A percentile compares a stretch with the other conserved stretches of the same genome.
Conservation (phyloP, 2,888 invertebrate species). For the Hirtodrosophila duncani region DNA sequence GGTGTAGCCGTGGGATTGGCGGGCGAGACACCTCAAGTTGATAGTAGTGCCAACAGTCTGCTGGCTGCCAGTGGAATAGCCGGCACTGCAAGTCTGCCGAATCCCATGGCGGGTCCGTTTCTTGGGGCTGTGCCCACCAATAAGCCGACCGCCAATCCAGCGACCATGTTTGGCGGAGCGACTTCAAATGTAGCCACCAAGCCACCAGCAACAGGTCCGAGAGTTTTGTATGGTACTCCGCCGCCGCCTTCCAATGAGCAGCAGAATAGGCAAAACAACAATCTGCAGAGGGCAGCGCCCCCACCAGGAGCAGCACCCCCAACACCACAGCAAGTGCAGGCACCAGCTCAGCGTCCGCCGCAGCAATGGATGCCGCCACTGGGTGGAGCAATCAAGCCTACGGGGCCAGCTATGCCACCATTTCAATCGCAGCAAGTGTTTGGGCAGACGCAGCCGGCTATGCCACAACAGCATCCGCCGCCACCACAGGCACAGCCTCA, state of each 20-base stretch:
- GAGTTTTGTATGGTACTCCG: constrained; percentile 10
- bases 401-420: no score
- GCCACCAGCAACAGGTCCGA: constrained; percentile 3
- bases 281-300: constrained; percentile 27
- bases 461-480: constrained; percentile 8
- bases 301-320: constrained; percentile 5
- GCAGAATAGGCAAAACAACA: constrained; percentile 46
- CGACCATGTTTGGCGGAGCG: constrained; percentile 41
- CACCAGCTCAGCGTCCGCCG: no score
- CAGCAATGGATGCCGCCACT: no score
- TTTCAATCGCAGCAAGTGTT: no score
- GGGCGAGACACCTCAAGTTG: constrained; percentile 1
- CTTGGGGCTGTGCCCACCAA: constrained; percentile 24
- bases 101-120: constrained; percentile 44
- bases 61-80: constrained; percentile 14
- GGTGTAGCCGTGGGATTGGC: constrained; percentile 39
- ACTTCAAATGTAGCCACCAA: constrained; percentile 1
- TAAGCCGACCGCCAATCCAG: constrained; percentile 12
- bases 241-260: neutral
- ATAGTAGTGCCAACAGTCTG: constrained; percentile 18
- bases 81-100: constrained; percentile 18
- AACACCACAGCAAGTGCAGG: neutral
- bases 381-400: no score
- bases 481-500: constrained; percentile 11
- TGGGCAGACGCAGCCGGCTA: no score